Conservation (phyloP, 2,113 vertebrate genomes). For the Eleginops maclovinus region DNA sequence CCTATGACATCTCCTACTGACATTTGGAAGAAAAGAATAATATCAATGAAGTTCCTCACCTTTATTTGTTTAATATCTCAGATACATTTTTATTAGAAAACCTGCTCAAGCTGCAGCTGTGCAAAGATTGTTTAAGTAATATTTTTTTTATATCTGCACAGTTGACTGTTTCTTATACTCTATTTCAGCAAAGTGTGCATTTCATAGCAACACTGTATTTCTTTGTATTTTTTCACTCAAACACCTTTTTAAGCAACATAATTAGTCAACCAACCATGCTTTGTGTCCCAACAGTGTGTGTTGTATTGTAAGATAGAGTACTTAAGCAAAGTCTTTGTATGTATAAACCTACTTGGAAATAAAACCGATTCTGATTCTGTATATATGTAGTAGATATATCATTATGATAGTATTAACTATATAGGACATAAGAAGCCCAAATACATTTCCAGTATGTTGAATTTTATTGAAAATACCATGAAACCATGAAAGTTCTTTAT, state of each 20-base stretch:
- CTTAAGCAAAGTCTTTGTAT: no score
- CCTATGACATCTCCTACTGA: slow-evolving; percentile 77
- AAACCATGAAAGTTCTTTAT: background rate
- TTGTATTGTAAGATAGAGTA: no score
- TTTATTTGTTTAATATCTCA: slow-evolving; percentile 78
- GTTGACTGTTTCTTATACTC: slow-evolving; percentile 49
- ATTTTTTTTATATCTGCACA: slow-evolving; percentile 63
- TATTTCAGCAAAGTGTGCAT: slow-evolving; percentile 31
- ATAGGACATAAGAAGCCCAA: background rate
- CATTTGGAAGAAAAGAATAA: slow-evolving; percentile 85
- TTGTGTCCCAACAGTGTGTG: background rate
- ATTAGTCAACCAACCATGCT: background rate
- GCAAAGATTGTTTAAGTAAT: slow-evolving; percentile 73
- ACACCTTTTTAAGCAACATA: background rate
- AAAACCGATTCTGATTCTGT: no score
- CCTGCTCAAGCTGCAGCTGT: slow-evolving; percentile 49
- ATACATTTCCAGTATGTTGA: background rate
- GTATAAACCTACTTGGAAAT: no score
- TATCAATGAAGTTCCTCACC: slow-evolving; percentile 76
- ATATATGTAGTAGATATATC: no score
- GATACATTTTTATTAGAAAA: slow-evolving; percentile 80
- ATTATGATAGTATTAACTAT: background rate
- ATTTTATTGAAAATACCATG: background rate
- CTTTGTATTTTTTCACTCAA: background rate
- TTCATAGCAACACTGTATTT: slow-evolving; percentile 14